Base-by-base conservation (phyloP, 2,797 vertebrate genomes). In the Sebastes variabilis region DNA sequence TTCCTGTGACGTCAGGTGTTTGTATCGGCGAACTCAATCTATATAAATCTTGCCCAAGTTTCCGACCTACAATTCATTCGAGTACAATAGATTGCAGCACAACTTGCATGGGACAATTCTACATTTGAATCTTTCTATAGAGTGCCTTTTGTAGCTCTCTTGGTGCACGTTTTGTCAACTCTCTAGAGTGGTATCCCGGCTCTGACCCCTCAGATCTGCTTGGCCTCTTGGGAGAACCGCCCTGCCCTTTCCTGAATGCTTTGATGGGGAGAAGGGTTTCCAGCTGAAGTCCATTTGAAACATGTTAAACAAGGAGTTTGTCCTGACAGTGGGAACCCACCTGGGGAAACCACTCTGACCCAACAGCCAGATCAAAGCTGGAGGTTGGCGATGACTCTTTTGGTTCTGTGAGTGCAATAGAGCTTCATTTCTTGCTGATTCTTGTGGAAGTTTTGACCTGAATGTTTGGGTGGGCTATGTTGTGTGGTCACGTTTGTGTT, bases 11-110 rank as follows among this genome's bases (percentile, higher is more conserved):
- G 46, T 49, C 46, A 49, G 18, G 0, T 49, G 46, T 20, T 49
- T 49, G 16, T 49, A 20, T 20, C 8, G 3, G 46, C 1, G 46
- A 49, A 49, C 2, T 49, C 46, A 8, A 20, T 18, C 46, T 49
- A 46, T 3, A 18, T 46, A 46, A 46, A 46, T 46, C 42, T 46
- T 46, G 38, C 38, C 38, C 38, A 3, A 42, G 38, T 16, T 42
- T 42, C 38, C 2, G 16, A 46, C 16, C 0, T 46, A 0, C 0
- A 46, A 46, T 18, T 46, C 18, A 4, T 18, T 25, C 3, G 5
- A 49, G 46, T 49, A 49, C 46, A 49, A 20, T 49, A 20, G 18
- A 49, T 20, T 49, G 16, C 46, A 49, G 46, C 46, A 46, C 14
- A 42, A 42, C 42, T 46, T 46, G 49, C 20, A 52, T 52, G 49